Evolutionary conservation across 2,113 vertebrate genomes (phyloP), one percentile per base, ranked within the genome.

Genomic region (Bufo bufo): DNA sequence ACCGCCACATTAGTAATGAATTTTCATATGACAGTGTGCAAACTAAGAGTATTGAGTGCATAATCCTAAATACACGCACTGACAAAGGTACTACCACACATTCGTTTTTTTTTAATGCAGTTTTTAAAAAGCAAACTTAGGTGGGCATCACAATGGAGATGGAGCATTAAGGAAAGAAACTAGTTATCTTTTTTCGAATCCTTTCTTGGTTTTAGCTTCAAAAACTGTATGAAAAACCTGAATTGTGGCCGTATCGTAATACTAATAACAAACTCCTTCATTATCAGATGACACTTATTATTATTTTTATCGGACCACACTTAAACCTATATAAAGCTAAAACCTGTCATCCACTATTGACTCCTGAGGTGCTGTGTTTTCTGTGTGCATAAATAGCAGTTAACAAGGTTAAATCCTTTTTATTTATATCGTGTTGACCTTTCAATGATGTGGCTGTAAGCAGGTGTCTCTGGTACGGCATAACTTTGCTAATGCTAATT

Each of bases 401-500:
- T 82, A 66, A 66, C 61, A 69, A 33, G 49, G 81, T 69, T 66
- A 83, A 52, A 83, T 66, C 81, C 63, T 50, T 69, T 17, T 66
- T 52, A 52, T 65, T 83, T 66, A 23, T 66, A 69, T 83, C 45
- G 3, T 66, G 19, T 12, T 83, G 59, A 83, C 59, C 59, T 65
- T 82, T 82, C 81, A 82, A n/a, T 82, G 80, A 82, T 82, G 59
- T 49, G 45, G 54, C 59, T 82, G 81, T 49, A 82, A 82, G 47
- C 61, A 65, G 61, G 81, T 82, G 81, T 66, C 81, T 82, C 59
- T 59, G 45, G 45, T 66, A 65, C 10, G 16, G 20, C 45, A 49
- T 66, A 66, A 65, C 81, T 82, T 82, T 50, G 56, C 78, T 43
- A 81, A 81, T 81, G 61, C 81, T 82, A 82, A 82, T 65, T 65